A percentile compares a stretch with the other conserved stretches of the same genome.
Conservation (phyloP, 2,888 invertebrate genomes). For the Drosophila lacicola region DNA sequence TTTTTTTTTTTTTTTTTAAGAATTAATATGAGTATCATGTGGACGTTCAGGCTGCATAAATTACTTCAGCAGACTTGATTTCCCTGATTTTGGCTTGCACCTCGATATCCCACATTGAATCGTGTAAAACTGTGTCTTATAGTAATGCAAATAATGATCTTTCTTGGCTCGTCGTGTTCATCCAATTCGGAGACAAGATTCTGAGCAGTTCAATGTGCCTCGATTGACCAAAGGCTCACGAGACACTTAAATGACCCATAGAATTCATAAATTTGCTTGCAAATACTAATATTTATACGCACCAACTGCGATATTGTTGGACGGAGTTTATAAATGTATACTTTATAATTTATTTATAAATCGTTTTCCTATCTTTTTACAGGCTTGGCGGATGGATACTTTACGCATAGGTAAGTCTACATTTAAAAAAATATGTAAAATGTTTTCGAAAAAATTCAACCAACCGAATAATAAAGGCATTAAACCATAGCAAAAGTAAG, state of each 20-base stretch:
- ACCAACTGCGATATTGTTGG: no score
- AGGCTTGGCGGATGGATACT: slow-evolving; percentile 60
- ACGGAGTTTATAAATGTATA: no score
- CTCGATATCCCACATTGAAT: slow-evolving; percentile 5
- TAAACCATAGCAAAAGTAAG: no score
- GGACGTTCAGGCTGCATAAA: slow-evolving; percentile 57
- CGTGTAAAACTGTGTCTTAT: slow-evolving; percentile 44
- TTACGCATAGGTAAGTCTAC: slow-evolving; percentile 48
- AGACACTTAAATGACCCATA: slow-evolving; percentile 19
- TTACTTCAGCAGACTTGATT: slow-evolving; percentile 50
- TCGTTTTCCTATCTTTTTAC: slow-evolving; percentile 35
- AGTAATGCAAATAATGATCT: slow-evolving; percentile 48
- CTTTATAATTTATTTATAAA: slow-evolving; percentile 2
- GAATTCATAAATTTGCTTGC: background rate
- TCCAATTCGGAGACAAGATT: slow-evolving; percentile 23
- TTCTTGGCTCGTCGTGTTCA: slow-evolving; percentile 34
- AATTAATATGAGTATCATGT: slow-evolving; percentile 53
- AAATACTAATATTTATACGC: background rate
- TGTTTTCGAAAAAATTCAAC: no score
- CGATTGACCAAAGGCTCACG: slow-evolving; percentile 28
- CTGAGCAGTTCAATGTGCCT: slow-evolving; percentile 52
- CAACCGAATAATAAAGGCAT: no score
- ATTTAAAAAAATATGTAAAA: background rate
- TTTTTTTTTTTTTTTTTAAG: slow-evolving; percentile 50
- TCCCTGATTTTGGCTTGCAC: slow-evolving; percentile 38